These are phyloP conservation scores for Galeopterus variegatus DNA, from an alignment of 2,113 vertebrate genomes.

Conservation along the genomic window DNA sequence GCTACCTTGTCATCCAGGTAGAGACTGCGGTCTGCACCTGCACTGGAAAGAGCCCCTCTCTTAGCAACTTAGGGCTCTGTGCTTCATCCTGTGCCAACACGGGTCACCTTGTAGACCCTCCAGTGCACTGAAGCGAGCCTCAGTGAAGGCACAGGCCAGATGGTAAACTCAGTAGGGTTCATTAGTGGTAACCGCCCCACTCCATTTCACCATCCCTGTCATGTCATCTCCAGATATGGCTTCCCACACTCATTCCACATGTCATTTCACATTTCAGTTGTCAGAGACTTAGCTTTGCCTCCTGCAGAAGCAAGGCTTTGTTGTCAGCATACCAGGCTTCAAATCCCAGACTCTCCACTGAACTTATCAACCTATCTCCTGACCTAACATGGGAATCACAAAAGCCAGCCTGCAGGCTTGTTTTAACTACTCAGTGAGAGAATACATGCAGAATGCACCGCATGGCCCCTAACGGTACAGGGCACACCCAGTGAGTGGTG, in stretches of 20 bases:
- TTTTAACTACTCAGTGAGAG: neutral
- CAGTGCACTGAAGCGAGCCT: neutral
- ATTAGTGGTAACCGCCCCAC: rapidly evolving
- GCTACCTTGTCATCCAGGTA: conserved; percentile 98
- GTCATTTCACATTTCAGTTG: neutral
- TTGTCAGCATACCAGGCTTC: neutral
- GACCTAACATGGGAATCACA: no score
- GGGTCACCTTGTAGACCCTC: neutral
- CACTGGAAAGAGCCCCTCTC: neutral
- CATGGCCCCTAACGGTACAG: rapidly evolving
- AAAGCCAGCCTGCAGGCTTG: neutral
- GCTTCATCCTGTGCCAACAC: rapidly evolving
- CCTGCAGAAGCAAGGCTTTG: neutral
- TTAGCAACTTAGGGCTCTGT: rapidly evolving
- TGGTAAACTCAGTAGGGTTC: no score
- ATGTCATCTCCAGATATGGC: neutral
- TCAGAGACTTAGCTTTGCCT: no score
- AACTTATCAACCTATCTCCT: neutral
- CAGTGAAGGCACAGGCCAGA: rapidly evolving
- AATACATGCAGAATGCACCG: rapidly evolving
- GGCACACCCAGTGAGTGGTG: rapidly evolving
- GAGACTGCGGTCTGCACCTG: neutral
- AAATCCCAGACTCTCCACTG: no score
- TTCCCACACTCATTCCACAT: rapidly evolving
- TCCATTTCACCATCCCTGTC: neutral